Evolutionary conservation across 2,113 vertebrate species (phyloP).

Genomic region (Odontesthes bonariensis): DNA sequence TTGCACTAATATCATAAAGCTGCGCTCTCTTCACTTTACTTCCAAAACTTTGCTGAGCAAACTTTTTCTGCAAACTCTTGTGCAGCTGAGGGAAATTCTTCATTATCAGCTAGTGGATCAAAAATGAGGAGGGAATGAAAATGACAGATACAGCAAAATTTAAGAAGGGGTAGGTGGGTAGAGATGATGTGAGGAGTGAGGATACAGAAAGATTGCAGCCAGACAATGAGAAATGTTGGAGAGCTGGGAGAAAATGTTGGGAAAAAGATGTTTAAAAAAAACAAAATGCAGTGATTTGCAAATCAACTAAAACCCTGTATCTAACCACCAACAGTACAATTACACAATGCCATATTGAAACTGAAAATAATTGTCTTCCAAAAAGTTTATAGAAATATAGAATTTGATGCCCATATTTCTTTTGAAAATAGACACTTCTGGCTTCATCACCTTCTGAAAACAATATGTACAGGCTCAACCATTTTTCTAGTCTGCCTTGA

Average conservation of each 20-base stretch:
- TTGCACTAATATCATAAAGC: conserved; percentile 67
- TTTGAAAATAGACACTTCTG: too few relatives aligned
- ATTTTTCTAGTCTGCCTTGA: too few relatives aligned
- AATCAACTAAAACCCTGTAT: too few relatives aligned
- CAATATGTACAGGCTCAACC: too few relatives aligned
- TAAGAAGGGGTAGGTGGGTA: conserved; percentile 71
- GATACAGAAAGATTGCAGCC: conserved; percentile 64
- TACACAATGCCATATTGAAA: too few relatives aligned
- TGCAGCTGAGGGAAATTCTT: conserved; percentile 75
- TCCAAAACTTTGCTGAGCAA: conserved; percentile 76
- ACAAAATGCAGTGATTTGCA: too few relatives aligned
- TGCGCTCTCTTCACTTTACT: conserved; percentile 55
- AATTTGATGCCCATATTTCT: too few relatives aligned
- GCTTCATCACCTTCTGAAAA: too few relatives aligned
- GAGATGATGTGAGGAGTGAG: conserved; percentile 73
- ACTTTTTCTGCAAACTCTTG: conserved; percentile 72
- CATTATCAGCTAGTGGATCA: conserved; percentile 81
- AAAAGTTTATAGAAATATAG: too few relatives aligned
- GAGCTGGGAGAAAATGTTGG: conserved; percentile 10
- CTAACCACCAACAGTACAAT: too few relatives aligned
- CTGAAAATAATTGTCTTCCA: too few relatives aligned
- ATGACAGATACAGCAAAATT: conserved; percentile 78
- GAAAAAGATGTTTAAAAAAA: too few relatives aligned
- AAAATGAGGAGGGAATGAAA: conserved; percentile 70
- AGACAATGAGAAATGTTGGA: conserved; percentile 70